Percentiles rank a stretch among this genome's conserved stretches.
phyloP scores from a whole-genome alignment of 2,797 vertebrate species.

The Thripadectes ignobilis region DNA sequence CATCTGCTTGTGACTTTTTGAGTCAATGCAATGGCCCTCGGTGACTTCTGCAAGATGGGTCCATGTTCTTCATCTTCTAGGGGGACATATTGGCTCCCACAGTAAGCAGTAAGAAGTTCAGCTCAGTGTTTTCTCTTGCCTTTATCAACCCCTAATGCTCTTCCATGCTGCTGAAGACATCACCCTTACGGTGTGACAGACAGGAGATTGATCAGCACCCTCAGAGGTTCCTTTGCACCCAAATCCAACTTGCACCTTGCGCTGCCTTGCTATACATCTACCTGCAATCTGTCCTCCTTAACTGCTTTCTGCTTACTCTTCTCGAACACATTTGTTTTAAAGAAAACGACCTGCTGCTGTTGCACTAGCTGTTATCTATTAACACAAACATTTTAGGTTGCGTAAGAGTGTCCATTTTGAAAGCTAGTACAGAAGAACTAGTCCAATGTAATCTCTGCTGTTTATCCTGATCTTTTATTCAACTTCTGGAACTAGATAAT shows the following conservation, averaged over 20 bases:
- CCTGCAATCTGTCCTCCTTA: background rate
- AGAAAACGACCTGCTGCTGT: background rate
- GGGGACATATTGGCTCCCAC: background rate
- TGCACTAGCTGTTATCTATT: constrained; percentile 53
- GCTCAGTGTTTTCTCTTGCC: background rate
- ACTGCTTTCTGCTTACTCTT: background rate
- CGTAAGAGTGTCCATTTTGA: background rate
- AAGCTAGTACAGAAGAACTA: background rate
- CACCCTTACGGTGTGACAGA: background rate
- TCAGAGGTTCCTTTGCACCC: background rate
- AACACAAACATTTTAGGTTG: constrained; percentile 39
- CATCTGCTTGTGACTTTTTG: background rate
- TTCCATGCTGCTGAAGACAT: background rate
- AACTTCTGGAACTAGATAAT: background rate
- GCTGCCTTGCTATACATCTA: background rate
- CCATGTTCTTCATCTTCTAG: background rate
- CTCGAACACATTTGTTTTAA: background rate
- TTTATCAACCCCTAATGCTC: background rate
- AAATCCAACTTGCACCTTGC: background rate
- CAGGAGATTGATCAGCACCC: background rate
- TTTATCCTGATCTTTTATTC: constrained; percentile 34
- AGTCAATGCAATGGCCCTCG: background rate
- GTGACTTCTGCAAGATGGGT: background rate
- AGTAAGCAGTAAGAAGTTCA: background rate
- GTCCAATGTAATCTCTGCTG: background rate